phyloP scores from a whole-genome alignment of 2,113 vertebrate species.

The Corvus cornix region DNA sequence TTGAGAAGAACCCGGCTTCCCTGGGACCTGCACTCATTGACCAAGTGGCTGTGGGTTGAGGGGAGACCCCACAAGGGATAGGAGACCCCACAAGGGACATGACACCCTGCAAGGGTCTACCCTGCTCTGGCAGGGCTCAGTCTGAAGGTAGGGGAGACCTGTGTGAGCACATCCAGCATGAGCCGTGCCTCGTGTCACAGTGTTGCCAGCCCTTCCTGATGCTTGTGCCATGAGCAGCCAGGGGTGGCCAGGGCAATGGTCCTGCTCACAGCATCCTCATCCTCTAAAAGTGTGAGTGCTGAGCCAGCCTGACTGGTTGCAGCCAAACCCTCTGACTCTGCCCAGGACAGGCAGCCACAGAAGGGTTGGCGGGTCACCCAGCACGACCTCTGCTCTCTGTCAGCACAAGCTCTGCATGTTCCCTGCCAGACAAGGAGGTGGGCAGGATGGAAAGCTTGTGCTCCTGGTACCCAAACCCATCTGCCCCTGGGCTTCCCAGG shows the following conservation, averaged over 20 bases:
- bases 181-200: rapidly evolving
- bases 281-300: not conserved
- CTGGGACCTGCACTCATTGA: not conserved
- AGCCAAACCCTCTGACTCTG: not conserved
- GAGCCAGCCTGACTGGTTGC: not conserved
- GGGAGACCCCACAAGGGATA: not conserved
- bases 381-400: not conserved
- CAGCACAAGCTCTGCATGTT: not conserved
- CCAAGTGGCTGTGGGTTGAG: not conserved
- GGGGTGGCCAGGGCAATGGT: not conserved
- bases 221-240: not conserved
- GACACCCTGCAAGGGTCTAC: not conserved
- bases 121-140: not conserved
- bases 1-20: not conserved
- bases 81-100: not conserved
- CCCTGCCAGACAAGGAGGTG: not conserved
- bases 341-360: not conserved
- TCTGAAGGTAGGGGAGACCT: not conserved
- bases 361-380: not conserved
- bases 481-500: not conserved
- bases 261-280: not conserved
- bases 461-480: not conserved
- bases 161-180: not conserved
- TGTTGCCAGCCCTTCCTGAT: not conserved
- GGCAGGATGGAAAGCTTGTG: not conserved